These are phyloP conservation scores for Rhyacichthys aspro DNA, from an alignment of 2,797 vertebrate genomes.

Conservation along the genomic window DNA sequence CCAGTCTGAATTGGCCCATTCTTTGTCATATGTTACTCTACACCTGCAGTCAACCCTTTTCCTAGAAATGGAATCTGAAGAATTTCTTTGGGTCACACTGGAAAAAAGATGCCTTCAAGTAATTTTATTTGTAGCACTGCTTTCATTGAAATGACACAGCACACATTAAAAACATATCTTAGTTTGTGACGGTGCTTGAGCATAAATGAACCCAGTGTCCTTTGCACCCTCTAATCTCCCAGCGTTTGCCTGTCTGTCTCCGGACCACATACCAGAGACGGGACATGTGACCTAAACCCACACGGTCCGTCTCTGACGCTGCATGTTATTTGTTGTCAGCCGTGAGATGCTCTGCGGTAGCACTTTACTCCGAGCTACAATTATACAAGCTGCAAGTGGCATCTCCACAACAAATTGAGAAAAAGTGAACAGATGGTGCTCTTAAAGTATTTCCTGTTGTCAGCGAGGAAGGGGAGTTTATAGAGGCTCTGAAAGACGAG, in stretches of 20 bases:
- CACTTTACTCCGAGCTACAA: constrained; percentile 30
- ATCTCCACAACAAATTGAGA: constrained; percentile 29
- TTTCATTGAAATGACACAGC: background rate
- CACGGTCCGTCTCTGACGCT: constrained; percentile 31
- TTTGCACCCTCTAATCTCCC: constrained; percentile 34
- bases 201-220: constrained; percentile 13
- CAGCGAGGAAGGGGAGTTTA: background rate
- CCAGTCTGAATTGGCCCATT: background rate
- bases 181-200: background rate
- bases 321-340: constrained; percentile 37
- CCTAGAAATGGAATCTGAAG: background rate
- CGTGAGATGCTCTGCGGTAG: constrained; percentile 2
- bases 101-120: background rate
- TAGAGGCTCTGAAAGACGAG: background rate
- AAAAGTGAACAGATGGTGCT: constrained; percentile 41
- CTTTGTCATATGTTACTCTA: background rate
- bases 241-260: background rate
- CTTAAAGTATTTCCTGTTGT: constrained; percentile 49
- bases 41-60: constrained; percentile 3
- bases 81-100: constrained; percentile 1
- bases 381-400: constrained; percentile 32
- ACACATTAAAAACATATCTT: constrained; percentile 9
- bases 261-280: constrained; percentile 51
- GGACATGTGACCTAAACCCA: constrained; percentile 60
- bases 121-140: background rate